Conservation (phyloP, 2,113 vertebrate species). For the Vidua macroura region DNA sequence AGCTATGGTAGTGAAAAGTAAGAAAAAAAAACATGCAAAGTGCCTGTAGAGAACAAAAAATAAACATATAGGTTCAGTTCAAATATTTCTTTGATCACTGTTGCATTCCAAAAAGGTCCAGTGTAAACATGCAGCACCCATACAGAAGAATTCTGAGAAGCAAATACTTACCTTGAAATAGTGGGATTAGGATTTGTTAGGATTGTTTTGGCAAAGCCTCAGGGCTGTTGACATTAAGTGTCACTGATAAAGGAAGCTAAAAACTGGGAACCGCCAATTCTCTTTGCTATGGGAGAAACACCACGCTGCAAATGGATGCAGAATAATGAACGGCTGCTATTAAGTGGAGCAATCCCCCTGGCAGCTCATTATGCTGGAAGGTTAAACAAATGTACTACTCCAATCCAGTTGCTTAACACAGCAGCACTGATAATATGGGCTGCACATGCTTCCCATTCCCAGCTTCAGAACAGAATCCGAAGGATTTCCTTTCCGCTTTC, state of each 20-base stretch:
- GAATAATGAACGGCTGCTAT: constrained; percentile 64
- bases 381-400: constrained; percentile 71
- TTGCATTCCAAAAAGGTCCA: constrained; percentile 49
- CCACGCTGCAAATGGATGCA: constrained; percentile 60
- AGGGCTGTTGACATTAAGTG: constrained; percentile 61
- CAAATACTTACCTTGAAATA: constrained; percentile 68
- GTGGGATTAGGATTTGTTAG: constrained; percentile 63
- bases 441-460: constrained; percentile 9
- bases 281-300: constrained; percentile 61
- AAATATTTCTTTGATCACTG: constrained; percentile 46
- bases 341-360: constrained; percentile 70
- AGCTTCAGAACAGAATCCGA: neutral
- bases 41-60: constrained; percentile 30
- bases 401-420: constrained; percentile 61
- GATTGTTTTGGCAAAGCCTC: constrained; percentile 64
- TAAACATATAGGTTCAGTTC: neutral
- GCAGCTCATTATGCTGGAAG: constrained; percentile 70
- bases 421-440: neutral
- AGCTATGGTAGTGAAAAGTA: constrained; percentile 21
- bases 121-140: constrained; percentile 67
- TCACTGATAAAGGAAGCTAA: constrained; percentile 54
- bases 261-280: constrained; percentile 42
- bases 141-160: constrained; percentile 64
- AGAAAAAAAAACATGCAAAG: constrained; percentile 50
- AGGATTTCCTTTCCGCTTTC: neutral